Percentiles rank a stretch among this genome's conserved stretches.
Conservation (phyloP, 2,888 invertebrate genomes). For the Stegana nigrithorax region DNA sequence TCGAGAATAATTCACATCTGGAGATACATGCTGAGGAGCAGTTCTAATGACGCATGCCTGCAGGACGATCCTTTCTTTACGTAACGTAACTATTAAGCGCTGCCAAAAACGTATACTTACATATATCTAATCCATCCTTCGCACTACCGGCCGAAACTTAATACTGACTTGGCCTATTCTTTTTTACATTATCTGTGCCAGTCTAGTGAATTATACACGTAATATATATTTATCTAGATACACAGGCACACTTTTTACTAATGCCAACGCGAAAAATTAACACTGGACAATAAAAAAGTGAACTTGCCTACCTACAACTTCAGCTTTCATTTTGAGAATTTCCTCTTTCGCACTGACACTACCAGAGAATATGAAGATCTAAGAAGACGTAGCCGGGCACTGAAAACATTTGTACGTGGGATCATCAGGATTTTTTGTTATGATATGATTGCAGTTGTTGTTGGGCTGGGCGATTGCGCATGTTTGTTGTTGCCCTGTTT, state of each 20-base stretch:
- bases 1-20: constrained; percentile 21
- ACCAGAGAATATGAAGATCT: no score
- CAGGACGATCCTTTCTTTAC: constrained; percentile 21
- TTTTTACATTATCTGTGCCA: not conserved
- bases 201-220: not conserved
- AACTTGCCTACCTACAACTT: no score
- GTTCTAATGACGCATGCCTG: constrained; percentile 39
- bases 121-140: constrained; percentile 4
- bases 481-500: no score
- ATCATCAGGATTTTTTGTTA: no score
- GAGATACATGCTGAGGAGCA: constrained; percentile 43
- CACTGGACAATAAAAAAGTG: not conserved
- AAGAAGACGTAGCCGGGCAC: no score
- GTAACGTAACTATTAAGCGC: constrained; percentile 21
- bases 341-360: no score
- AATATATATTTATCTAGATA: not conserved
- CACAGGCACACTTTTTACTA: not conserved
- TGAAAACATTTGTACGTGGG: no score
- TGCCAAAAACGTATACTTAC: constrained; percentile 11
- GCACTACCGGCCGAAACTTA: not conserved
- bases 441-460: no score
- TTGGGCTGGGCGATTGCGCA: no score
- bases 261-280: not conserved
- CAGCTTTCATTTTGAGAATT: no score
- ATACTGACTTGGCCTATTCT: not conserved